phyloP scores from a whole-genome alignment of 2,113 vertebrate genomes.

The Aegypius monachus region DNA sequence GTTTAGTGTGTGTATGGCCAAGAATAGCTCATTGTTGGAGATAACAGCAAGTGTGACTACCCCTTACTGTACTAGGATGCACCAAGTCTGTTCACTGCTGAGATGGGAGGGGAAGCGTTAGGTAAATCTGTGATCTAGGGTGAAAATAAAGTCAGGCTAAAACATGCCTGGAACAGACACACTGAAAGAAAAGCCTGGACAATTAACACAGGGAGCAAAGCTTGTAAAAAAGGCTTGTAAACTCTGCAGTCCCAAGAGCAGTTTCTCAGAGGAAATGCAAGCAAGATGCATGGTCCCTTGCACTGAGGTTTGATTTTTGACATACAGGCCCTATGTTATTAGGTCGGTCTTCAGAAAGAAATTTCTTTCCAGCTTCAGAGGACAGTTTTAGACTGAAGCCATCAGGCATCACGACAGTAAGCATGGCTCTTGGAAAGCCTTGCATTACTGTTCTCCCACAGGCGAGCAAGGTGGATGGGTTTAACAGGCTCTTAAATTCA shows the following conservation, averaged over 20 bases:
- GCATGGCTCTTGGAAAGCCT: background rate
- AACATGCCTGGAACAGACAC: slow-evolving; percentile 26
- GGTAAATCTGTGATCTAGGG: background rate
- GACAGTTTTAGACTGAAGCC: background rate
- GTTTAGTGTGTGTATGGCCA: background rate
- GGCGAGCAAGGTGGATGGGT: background rate
- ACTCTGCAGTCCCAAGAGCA: slow-evolving; percentile 47
- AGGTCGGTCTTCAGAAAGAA: background rate
- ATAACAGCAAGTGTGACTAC: background rate
- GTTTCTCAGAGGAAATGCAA: slow-evolving; percentile 37
- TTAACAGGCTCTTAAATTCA: background rate
- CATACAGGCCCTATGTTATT: background rate
- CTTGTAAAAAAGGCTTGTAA: slow-evolving; percentile 62
- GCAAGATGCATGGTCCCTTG: slow-evolving; percentile 41
- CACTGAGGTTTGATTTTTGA: background rate
- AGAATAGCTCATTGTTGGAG: background rate
- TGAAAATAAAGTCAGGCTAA: slow-evolving; percentile 33
- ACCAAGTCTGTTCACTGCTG: slow-evolving; percentile 17
- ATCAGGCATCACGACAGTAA: background rate
- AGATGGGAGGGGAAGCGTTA: background rate
- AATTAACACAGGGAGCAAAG: slow-evolving; percentile 27
- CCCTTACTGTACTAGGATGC: background rate
- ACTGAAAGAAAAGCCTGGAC: slow-evolving; percentile 27
- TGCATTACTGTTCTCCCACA: background rate
- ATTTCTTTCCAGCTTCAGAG: background rate